Evolutionary conservation across 1,140 invertebrate species (phyloP).

Genomic region (Eriocheir sinensis): DNA sequence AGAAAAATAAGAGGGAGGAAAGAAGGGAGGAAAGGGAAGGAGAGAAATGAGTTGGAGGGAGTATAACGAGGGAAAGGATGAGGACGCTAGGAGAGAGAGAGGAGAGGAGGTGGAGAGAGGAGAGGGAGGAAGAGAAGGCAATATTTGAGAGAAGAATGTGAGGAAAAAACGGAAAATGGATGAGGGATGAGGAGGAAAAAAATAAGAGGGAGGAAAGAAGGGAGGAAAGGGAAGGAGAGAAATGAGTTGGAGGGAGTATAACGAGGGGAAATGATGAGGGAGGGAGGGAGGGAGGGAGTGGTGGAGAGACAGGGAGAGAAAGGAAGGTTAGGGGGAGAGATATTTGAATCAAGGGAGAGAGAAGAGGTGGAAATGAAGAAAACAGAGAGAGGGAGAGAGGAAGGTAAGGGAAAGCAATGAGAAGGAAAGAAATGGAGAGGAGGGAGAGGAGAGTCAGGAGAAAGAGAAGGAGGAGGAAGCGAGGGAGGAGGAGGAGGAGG

Average conservation of each 20-base stretch:
- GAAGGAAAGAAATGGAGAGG: background rate
- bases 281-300: background rate
- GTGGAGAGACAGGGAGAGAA: background rate
- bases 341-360: background rate
- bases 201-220: background rate
- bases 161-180: background rate
- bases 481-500: background rate
- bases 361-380: background rate
- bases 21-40: background rate
- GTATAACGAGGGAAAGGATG: background rate
- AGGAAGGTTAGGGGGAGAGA: background rate
- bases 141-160: background rate
- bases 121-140: background rate
- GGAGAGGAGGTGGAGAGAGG: background rate
- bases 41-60: background rate
- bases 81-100: background rate
- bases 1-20: background rate
- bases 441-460: background rate
- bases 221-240: slow-evolving; percentile 10
- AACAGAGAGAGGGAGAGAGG: background rate
- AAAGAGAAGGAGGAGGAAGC: background rate
- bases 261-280: slow-evolving; percentile 24
- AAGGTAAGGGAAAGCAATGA: background rate
- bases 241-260: background rate
- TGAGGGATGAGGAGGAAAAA: too few species aligned